Base-by-base conservation (phyloP, 2,888 invertebrate genomes). In the Poecilus cupreus region DNA sequence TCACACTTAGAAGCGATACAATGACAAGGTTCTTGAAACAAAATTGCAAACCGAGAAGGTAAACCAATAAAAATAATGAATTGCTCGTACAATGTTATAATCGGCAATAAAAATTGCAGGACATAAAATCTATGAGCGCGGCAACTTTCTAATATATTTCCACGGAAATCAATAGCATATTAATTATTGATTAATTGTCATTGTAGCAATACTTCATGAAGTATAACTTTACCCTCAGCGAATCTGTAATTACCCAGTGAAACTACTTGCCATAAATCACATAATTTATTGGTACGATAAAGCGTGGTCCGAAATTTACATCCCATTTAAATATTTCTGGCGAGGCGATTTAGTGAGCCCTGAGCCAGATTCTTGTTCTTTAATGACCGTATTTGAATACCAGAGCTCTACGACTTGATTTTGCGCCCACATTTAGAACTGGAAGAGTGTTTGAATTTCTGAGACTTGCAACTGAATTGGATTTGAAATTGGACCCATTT, bases 321-420 rank as follows among this genome's bases (percentile, higher is more conserved):
- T 74, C 16, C 32, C 18, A 68, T 68, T 68, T 68, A 68, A 68
- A 68, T 68, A 68, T 68, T 68, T 68, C 64, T 68, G 64, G 26
- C 37, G 18, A 18, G 16, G 60, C 60, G 60, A 60, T 60, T 60
- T 60, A 26, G 60, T 32, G 6, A 60, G 32, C 60, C 60, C 46
- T 46, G 26, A n/a, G 18, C 26, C 26, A 60, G n/a, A 60, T 37
- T 68, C 64, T 37, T 32, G 37, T 37, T 68, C 64, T 68, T 68
- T 68, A 68, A 68, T 68, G 64, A 68, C 64, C 64, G 64, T 68
- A 68, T 68, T 68, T 68, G 64, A 68, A 68, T 68, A 68, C 37
- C 37, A 18, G 37, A 68, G 10, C 32, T 8, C 13, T 68, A 68
- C 13, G 26, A 60, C 37, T 68, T 18, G 18, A 37, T 68, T 68